Evolutionary conservation across 2,888 invertebrate species (phyloP), one percentile per base, ranked within the genome.

Genomic region (Mesoligia furuncula): DNA sequence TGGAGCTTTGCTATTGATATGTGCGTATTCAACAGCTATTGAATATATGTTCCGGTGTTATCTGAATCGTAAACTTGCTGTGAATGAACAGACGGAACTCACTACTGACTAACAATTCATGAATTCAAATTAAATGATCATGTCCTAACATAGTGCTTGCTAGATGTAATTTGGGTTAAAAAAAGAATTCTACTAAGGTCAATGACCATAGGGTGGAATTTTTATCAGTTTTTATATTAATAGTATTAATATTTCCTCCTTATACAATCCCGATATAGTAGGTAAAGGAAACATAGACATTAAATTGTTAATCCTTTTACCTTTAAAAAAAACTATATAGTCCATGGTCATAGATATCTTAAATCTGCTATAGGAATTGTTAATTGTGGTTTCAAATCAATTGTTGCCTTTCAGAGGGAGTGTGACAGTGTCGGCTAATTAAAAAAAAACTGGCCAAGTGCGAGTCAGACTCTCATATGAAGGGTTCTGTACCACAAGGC

Each of bases 1-100:
- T 94, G 91, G 90, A 77, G 84, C 87, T 84, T 81, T 87, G 86
- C 89, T 91, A 93, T 93, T 93, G 92, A 94, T 91, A 88, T 90
- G 85, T 89, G 80, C 45, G 87, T 87, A 91, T 92, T 89, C 89
- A 90, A 90, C 87, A 84, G 80, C 87, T 80, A 85, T 81, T 87
- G 85, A 90, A 87, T 90, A 83, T 89, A 84, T 92, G 88, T 91
- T 90, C 91, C 87, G 85, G 86, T 88, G 85, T 90, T 93, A 93
- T 93, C 91, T 91, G 89, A 82, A 91, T 92, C 83, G 75, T 92
- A 91, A 91, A 92, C 84, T 90, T 84, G 67, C 75, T 87, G 83
- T 91, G 92, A 92, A 93, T 92, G 91, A 90, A 90, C 81, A 87
- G 84, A 74, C 81, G 7, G 8, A 66, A 68, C 73, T 80, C 76